Conservation (phyloP, 2,888 invertebrate species). For the Opisthograptis luteolata region DNA sequence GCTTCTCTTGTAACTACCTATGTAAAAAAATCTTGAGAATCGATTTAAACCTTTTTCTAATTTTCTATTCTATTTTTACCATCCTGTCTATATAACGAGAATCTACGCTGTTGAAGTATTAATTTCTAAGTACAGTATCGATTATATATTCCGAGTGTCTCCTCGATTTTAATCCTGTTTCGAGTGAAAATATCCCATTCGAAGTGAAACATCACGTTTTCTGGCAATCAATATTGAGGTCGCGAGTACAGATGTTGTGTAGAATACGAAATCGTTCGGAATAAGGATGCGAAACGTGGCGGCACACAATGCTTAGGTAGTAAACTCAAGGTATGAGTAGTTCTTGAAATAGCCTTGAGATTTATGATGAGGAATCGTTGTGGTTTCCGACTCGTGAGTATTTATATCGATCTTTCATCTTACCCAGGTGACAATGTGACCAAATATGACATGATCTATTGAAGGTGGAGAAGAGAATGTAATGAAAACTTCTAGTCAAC, state of each 20-base stretch:
- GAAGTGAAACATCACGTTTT: constrained; percentile 62
- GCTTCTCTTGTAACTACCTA: too few species aligned
- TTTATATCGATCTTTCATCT: too few species aligned
- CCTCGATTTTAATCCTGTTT: constrained; percentile 50
- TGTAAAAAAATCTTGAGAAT: too few species aligned
- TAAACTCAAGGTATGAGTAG: background rate
- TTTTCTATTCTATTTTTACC: too few species aligned
- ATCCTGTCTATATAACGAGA: too few species aligned
- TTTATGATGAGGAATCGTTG: background rate
- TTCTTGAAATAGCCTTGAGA: constrained; percentile 1
- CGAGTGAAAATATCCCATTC: constrained; percentile 67
- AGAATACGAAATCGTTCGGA: constrained; percentile 59
- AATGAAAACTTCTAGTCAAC: too few species aligned
- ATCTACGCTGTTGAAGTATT: too few species aligned
- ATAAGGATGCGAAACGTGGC: constrained; percentile 53
- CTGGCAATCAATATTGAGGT: constrained; percentile 68
- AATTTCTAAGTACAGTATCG: background rate
- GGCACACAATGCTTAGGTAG: constrained; percentile 11
- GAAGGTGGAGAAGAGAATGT: too few species aligned
- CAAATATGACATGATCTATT: too few species aligned
- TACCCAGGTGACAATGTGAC: too few species aligned
- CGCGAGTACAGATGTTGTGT: constrained; percentile 45
- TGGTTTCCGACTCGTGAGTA: background rate
- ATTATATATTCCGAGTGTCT: constrained; percentile 42
- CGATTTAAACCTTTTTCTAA: too few species aligned